Evolutionary conservation across 2,113 vertebrate genomes (phyloP).

Genomic region (Felis chaus): DNA sequence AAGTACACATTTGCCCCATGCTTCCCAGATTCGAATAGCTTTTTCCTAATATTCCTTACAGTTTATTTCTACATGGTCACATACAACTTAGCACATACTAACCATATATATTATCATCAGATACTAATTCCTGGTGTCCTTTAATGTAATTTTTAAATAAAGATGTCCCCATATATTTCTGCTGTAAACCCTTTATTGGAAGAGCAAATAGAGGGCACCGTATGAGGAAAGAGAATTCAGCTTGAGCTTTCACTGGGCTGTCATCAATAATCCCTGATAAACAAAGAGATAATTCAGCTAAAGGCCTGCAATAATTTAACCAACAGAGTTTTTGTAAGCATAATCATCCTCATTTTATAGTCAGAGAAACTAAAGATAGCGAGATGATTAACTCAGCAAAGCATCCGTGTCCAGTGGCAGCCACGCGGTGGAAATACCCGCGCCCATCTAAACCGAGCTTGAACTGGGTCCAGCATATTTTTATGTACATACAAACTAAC

Average conservation of each 20-base stretch:
- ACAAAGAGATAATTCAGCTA: slow-evolving; percentile 53
- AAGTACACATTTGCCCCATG: background rate
- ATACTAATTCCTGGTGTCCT: background rate
- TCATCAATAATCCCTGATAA: slow-evolving; percentile 51
- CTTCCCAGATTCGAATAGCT: background rate
- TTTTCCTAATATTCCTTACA: background rate
- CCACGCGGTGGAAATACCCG: background rate
- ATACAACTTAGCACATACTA: background rate
- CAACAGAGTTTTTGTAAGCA: slow-evolving; percentile 50
- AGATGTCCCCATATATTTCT: background rate
- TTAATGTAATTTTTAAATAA: background rate
- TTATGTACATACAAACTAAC: slow-evolving; percentile 34
- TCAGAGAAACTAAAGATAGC: slow-evolving; percentile 39
- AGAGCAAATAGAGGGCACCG: background rate
- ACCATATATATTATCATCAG: background rate
- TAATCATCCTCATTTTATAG: slow-evolving; percentile 55
- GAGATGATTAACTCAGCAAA: slow-evolving; percentile 61
- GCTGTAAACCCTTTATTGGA: background rate
- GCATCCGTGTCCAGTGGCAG: background rate
- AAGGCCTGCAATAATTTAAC: slow-evolving; percentile 51
- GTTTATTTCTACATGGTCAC: background rate
- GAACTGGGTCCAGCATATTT: slow-evolving; percentile 54
- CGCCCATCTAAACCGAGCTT: background rate
- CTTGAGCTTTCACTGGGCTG: background rate
- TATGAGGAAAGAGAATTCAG: background rate